phyloP scores from a whole-genome alignment of 1,140 invertebrate genomes.

The Drosophila cardini region DNA sequence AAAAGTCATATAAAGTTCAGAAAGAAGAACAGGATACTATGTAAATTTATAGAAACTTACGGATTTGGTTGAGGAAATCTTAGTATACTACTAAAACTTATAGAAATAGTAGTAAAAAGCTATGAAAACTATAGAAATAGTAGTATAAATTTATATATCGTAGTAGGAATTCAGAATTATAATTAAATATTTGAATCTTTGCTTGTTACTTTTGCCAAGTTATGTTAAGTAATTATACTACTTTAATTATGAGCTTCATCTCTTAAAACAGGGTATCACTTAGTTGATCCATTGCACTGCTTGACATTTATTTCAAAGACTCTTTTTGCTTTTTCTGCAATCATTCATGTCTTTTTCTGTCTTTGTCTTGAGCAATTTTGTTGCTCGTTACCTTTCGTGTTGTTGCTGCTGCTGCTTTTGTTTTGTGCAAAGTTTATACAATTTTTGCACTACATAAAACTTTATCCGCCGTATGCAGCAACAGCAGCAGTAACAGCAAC shows the following conservation, averaged over 20 bases:
- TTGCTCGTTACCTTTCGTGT: constrained; percentile 19
- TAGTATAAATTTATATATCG: too few relatives aligned
- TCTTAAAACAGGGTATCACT: constrained; percentile 12
- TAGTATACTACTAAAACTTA: too few relatives aligned
- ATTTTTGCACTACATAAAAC: constrained; percentile 67
- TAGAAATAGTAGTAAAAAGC: too few relatives aligned
- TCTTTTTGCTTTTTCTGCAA: not conserved
- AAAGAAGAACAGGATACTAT: too few relatives aligned
- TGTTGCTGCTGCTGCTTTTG: constrained; percentile 25
- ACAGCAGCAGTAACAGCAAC: constrained; percentile 11
- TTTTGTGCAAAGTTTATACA: constrained; percentile 57
- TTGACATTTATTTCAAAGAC: not conserved
- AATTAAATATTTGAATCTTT: too few relatives aligned
- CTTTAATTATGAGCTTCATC: too few relatives aligned
- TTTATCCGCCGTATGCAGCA: constrained; percentile 53
- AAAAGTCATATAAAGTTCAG: too few relatives aligned
- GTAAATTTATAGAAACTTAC: too few relatives aligned
- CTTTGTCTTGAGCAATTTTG: constrained; percentile 7
- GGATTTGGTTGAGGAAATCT: too few relatives aligned
- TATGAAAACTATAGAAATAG: too few relatives aligned
- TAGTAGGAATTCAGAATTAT: not conserved
- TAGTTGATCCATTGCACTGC: not conserved
- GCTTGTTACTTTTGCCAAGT: too few relatives aligned
- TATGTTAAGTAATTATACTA: too few relatives aligned
- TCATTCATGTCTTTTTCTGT: constrained; percentile 6